Evolutionary conservation across 2,797 vertebrate species (phyloP).

Genomic region (Denticeps clupeoides): DNA sequence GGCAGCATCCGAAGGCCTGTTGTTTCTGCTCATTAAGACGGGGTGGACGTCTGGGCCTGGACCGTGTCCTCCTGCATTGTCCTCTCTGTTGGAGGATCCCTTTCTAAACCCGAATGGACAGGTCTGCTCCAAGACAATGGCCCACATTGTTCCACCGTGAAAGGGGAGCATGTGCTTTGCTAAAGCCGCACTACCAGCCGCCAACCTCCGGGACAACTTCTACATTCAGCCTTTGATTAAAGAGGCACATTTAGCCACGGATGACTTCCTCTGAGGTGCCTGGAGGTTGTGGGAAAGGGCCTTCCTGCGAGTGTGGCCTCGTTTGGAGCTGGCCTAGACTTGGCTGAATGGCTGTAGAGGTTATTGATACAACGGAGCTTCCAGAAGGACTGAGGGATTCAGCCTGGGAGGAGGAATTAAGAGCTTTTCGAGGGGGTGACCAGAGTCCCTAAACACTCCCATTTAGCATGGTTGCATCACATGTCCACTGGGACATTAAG

Average conservation of each 20-base stretch:
- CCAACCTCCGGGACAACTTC: constrained; percentile 68
- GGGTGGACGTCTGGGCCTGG: not conserved
- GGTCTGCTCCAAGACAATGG: constrained; percentile 58
- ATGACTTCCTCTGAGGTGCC: constrained; percentile 71
- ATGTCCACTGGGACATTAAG: no score
- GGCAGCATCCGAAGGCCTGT: not conserved
- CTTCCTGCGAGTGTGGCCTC: constrained; percentile 45
- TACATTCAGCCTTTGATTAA: constrained; percentile 76
- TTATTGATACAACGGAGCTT: constrained; percentile 31
- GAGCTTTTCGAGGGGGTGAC: no score
- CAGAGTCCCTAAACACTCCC: no score
- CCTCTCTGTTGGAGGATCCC: constrained; percentile 35
- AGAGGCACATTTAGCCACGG: constrained; percentile 75
- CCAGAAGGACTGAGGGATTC: no score
- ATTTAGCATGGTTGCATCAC: no score
- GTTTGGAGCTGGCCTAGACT: constrained; percentile 22
- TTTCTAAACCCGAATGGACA: constrained; percentile 62
- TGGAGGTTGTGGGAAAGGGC: constrained; percentile 66
- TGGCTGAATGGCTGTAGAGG: constrained; percentile 27
- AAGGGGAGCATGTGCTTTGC: constrained; percentile 71
- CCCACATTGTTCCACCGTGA: constrained; percentile 62
- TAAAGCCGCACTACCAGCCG: constrained; percentile 60
- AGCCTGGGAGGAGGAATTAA: no score
- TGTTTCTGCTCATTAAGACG: not conserved
- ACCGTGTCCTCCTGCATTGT: constrained; percentile 33